Evolutionary conservation across 2,113 vertebrate genomes (phyloP).

Genomic region (Limanda limanda): DNA sequence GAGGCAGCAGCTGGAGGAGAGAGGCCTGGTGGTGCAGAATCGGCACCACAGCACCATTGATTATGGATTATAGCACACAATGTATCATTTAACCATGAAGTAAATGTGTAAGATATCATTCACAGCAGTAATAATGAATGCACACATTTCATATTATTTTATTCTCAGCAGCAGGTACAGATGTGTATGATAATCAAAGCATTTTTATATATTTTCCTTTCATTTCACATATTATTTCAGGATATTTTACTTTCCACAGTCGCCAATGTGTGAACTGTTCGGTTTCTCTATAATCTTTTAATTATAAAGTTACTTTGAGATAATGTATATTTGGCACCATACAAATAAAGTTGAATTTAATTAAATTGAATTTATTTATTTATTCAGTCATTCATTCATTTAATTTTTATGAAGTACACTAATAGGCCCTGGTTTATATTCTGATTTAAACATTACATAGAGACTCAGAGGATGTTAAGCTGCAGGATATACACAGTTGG

Average conservation of each 20-base stretch:
- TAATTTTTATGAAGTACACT: too few relatives aligned
- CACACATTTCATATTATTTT: too few relatives aligned
- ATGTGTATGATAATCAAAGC: too few relatives aligned
- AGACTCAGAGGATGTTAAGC: background rate
- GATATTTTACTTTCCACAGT: too few relatives aligned
- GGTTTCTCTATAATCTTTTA: too few relatives aligned
- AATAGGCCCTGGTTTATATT: background rate
- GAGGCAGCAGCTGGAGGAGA: conserved; percentile 25
- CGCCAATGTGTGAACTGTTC: too few relatives aligned
- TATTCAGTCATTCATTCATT: background rate
- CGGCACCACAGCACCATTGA: background rate
- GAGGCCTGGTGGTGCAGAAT: conserved; percentile 20
- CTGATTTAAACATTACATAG: too few relatives aligned
- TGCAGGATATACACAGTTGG: background rate
- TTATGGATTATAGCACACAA: background rate
- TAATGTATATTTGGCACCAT: too few relatives aligned
- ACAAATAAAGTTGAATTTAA: background rate
- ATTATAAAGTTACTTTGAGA: too few relatives aligned
- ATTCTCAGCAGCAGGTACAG: too few relatives aligned
- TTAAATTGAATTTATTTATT: background rate
- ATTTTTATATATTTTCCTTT: too few relatives aligned
- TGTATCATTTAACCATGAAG: background rate
- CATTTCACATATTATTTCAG: too few relatives aligned
- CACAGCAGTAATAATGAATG: background rate
- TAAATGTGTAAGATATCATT: background rate